Base-by-base conservation (phyloP, 2,888 invertebrate genomes). In the Pyrgus malvae region DNA sequence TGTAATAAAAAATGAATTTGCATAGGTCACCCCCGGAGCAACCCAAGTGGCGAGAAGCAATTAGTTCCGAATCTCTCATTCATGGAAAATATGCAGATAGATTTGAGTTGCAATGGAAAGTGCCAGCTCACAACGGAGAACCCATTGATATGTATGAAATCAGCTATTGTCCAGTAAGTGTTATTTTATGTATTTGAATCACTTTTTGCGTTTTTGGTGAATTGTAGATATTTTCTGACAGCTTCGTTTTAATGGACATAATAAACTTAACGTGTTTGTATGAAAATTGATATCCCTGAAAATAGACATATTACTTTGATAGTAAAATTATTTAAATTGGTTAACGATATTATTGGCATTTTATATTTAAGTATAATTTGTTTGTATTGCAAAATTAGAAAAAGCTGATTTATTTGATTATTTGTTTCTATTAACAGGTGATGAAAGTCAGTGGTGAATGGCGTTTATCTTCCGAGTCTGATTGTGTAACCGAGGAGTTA, bases 111-210 rank as follows among this genome's bases (percentile, higher is more conserved):
- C 92, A 94, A 72, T 98, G 97, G 97, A 93, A 93, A 68, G 93
- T 95, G 46, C 97, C 97, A 0, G 93, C 94, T 46, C 95, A 97
- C 74, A 98, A 98, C 81, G 98, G 98, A 6, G 96, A 96, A 82
- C 95, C 94, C 19, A 97, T 98, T 71, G 95, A 96, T 74, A 91
- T 91, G 78, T 98, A 97, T 81, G 92, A 94, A 78, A 92, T 98
- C 62, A 93, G 91, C 76, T 96, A 94, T 80, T 97, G 96, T 78
- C 93, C 94, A 74, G 96, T 96, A 91, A 93, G 83, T 81, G 4
- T 5, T 35, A 0, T 35, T 14, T 35, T 35, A 12, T 12, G 14
- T 8, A 14, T 7, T 4, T 38, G 9, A 3, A 11, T 19, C n/a
- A n/a, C n/a, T n/a, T n/a, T n/a, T n/a, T n/a, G n/a, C n/a, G n/a